These are phyloP conservation scores for Actinemys pallida DNA, from an alignment of 2,113 vertebrate genomes.

Conservation along the genomic window DNA sequence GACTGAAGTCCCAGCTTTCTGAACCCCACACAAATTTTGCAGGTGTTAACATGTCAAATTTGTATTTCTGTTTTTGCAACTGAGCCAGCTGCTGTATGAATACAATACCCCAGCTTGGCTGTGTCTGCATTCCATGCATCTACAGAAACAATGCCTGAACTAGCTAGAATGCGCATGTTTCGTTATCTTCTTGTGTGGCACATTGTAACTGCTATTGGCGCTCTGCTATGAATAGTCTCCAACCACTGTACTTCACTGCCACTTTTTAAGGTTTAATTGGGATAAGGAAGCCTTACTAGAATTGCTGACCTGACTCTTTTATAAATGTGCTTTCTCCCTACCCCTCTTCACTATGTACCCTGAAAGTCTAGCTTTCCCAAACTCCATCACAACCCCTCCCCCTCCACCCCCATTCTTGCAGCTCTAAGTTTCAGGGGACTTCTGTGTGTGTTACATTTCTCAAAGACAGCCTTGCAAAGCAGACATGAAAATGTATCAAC, in stretches of 20 bases:
- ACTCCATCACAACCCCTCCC: not conserved
- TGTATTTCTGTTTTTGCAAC: slow-evolving; percentile 34
- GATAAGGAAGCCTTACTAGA: slow-evolving; percentile 40
- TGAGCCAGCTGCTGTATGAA: not conserved
- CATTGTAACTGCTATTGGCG: not conserved
- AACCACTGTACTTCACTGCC: not conserved
- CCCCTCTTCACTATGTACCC: not conserved
- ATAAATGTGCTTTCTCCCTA: not conserved
- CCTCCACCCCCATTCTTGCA: not conserved
- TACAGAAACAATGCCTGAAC: slow-evolving; percentile 61
- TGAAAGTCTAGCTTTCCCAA: not conserved
- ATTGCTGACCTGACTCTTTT: slow-evolving; percentile 20
- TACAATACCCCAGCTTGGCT: slow-evolving; percentile 28
- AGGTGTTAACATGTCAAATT: not conserved
- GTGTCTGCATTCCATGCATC: not conserved
- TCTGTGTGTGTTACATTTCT: accelerated
- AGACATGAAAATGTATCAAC: not conserved
- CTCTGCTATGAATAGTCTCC: not conserved
- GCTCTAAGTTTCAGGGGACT: not conserved
- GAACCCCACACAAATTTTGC: not conserved
- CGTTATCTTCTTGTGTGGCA: slow-evolving; percentile 25
- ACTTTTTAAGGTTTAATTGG: slow-evolving; percentile 51
- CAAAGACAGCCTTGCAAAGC: not conserved
- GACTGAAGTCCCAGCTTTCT: not conserved
- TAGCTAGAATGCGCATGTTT: not conserved